A percentile compares a stretch with the other conserved stretches of the same genome.
These are phyloP conservation scores for Lacerta agilis DNA, from an alignment of 2,797 vertebrate genomes.

Conservation along the genomic window DNA sequence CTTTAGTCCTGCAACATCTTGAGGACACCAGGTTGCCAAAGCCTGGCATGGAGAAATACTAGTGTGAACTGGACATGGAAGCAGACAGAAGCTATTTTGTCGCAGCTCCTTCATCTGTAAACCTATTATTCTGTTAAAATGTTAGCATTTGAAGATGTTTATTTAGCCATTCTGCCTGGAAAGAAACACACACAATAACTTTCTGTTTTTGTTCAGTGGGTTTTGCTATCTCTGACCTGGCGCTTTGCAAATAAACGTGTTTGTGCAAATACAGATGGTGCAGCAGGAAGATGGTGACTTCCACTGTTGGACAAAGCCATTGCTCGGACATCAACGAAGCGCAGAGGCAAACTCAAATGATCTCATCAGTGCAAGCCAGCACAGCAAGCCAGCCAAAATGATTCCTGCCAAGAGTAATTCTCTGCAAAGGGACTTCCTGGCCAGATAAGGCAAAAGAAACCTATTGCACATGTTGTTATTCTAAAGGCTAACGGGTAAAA, in stretches of 20 bases:
- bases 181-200: background rate
- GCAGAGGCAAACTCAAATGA: background rate
- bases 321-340: conserved; percentile 33
- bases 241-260: background rate
- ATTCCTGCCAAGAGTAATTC: conserved; percentile 62
- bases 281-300: background rate
- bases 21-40: too few species aligned
- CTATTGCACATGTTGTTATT: conserved; percentile 15
- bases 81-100: background rate
- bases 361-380: conserved; percentile 24
- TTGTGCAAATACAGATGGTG: conserved; percentile 13
- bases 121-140: background rate
- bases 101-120: background rate
- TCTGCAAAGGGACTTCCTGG: conserved; percentile 59
- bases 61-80: background rate
- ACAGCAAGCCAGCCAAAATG: conserved; percentile 20
- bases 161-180: background rate
- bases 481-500: conserved; percentile 29
- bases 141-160: background rate
- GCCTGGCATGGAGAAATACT: background rate
- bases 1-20: too few species aligned
- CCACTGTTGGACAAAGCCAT: conserved; percentile 16
- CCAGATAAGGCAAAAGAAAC: conserved; percentile 46
- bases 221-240: background rate
- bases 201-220: conserved; percentile 20